Base-by-base conservation (phyloP, 1,140 invertebrate genomes). In the Caenorhabditis remanei region DNA sequence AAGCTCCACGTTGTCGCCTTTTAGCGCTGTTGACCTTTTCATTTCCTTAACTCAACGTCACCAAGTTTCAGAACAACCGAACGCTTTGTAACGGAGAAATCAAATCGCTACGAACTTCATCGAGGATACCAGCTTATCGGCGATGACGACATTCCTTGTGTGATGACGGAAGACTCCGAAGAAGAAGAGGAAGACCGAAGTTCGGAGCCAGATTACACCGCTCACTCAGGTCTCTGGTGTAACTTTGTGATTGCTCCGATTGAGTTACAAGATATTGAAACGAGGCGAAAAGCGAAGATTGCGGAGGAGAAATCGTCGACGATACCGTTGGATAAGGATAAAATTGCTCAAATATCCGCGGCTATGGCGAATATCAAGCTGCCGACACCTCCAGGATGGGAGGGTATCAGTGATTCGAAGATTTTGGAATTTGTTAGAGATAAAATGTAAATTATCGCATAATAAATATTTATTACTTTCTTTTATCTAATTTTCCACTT, bases 331-430 rank as follows among this genome's bases (percentile, higher is more conserved):
- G 46, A 79, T 24, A 24, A 13, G 4, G 71, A 79, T 8, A 79
- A 79, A 24, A 8, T 79, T 46, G 71, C 71, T 5, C 71, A 79
- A 21, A 79, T 79, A 50, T 79, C 71, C n/a, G 71, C 71, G 43
- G 71, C 71, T n/a, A 79, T 79, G 71, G 71, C 71, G 43, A 53
- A 79, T 79, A 53, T 79, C 9, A n/a, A 79, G 21, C 40, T 79
- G 2, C 71, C 71, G 0, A 79, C 71, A 0, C 71, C 71, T 6
- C 71, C 71, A 9, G 71, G 71, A 24, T 79, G 71, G 71, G 71
- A 79, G 46, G 71, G 46, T 6, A 21, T 79, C 9, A 79, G 46
- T 24, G 71, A 79, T 50, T 13, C 19, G 71, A 79, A 79, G 11
- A 50, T 79, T 6, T 50, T 79, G 71, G 71, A 79, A 19, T 79